These are phyloP conservation scores for Stegastes partitus DNA, from an alignment of 2,113 vertebrate species.

Conservation along the genomic window DNA sequence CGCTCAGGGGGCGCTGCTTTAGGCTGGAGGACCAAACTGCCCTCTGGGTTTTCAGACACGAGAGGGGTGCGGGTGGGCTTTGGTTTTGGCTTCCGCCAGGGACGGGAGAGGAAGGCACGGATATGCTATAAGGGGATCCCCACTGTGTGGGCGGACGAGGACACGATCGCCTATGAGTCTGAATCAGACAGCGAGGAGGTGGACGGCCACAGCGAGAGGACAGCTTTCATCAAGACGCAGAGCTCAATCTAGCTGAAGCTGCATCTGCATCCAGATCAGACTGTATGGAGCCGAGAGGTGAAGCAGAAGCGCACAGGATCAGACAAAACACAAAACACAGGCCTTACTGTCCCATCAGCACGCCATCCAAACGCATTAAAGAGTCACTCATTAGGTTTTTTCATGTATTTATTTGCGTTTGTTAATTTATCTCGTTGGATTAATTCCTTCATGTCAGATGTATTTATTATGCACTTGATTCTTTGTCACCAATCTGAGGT, in stretches of 20 bases:
- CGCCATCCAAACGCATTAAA: constrained; percentile 11
- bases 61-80: constrained; percentile 74
- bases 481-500: constrained; percentile 19
- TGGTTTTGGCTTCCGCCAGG: constrained; percentile 71
- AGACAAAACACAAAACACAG: constrained; percentile 11
- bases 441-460: neutral
- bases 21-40: constrained; percentile 90
- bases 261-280: constrained; percentile 21
- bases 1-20: constrained; percentile 85
- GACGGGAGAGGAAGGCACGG: constrained; percentile 76
- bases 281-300: constrained; percentile 2
- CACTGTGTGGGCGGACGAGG: constrained; percentile 95
- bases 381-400: neutral
- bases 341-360: constrained; percentile 55
- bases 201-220: constrained; percentile 91
- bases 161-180: constrained; percentile 80
- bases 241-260: constrained; percentile 88
- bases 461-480: constrained; percentile 36
- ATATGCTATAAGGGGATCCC: constrained; percentile 96
- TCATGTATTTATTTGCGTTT: constrained; percentile 51
- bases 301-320: constrained; percentile 7
- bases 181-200: constrained; percentile 93
- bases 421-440: constrained; percentile 38
- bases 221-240: constrained; percentile 97
- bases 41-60: constrained; percentile 84